Percentiles rank a stretch among this genome's conserved stretches.
Evolutionary conservation across 2,888 invertebrate genomes (phyloP).

Genomic region (Branchinecta sandiegonensis): DNA sequence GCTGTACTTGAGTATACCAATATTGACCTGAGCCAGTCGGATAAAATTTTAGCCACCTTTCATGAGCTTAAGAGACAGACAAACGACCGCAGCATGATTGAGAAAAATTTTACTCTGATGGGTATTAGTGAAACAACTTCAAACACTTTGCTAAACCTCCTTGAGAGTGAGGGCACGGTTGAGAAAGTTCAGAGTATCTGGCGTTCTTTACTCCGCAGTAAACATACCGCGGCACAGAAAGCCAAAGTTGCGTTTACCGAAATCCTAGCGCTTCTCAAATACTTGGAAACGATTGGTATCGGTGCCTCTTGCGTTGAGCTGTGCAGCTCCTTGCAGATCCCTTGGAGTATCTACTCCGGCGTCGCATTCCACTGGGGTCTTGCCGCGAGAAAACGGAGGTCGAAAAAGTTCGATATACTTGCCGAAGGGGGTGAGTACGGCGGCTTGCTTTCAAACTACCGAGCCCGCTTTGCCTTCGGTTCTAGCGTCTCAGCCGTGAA

Average conservation of each 20-base stretch:
- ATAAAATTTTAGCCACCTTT: not conserved
- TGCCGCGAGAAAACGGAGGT: conserved; percentile 42
- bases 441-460: conserved; percentile 54
- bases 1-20: conserved; percentile 1
- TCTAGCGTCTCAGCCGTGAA: not conserved
- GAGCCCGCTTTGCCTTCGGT: conserved; percentile 36
- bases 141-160: not conserved
- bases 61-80: conserved; percentile 7
- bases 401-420: conserved; percentile 47
- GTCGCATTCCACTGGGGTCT: conserved; percentile 52
- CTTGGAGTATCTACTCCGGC: conserved; percentile 49
- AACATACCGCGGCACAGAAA: conserved; percentile 13
- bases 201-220: conserved; percentile 18
- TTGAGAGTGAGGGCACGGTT: conserved; percentile 8
- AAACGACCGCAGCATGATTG: conserved; percentile 4
- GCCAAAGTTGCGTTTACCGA: conserved; percentile 6
- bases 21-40: conserved; percentile 9
- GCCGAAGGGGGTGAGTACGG: conserved; percentile 86
- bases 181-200: conserved; percentile 15
- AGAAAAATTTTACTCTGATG: not conserved
- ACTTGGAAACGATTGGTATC: not conserved
- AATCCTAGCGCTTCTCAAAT: not conserved
- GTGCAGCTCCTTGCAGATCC: conserved; percentile 45
- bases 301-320: conserved; percentile 45
- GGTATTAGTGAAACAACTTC: conserved; percentile 5